Percentiles rank a stretch among this genome's conserved stretches.
These are phyloP conservation scores for Parotia lawesii DNA, from an alignment of 2,113 vertebrate genomes.

Conservation along the genomic window DNA sequence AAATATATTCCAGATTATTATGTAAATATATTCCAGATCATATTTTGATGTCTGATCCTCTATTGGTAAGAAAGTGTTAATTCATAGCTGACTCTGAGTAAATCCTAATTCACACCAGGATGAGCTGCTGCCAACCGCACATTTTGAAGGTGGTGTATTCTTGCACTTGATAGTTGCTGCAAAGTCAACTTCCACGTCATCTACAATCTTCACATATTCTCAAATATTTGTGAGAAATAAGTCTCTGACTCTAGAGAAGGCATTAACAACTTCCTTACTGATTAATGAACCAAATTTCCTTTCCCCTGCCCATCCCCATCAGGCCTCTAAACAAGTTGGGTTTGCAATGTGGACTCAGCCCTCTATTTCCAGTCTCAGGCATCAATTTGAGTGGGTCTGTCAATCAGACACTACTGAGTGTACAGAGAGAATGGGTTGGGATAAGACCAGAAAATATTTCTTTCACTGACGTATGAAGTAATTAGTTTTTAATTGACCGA, in stretches of 20 bases:
- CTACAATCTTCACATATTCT: background rate
- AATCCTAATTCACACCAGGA: background rate
- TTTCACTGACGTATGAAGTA: background rate
- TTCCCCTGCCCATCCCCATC: accelerated
- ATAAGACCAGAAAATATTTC: background rate
- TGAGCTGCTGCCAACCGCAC: background rate
- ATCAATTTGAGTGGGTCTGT: background rate
- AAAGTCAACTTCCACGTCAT: background rate
- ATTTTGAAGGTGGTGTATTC: background rate
- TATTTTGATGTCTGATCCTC: background rate
- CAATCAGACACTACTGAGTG: background rate
- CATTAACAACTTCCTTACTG: background rate
- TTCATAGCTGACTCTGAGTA: background rate
- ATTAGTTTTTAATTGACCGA: background rate
- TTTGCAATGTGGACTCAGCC: background rate
- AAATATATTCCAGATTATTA: background rate
- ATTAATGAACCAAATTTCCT: background rate
- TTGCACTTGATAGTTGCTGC: background rate
- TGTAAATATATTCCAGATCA: background rate
- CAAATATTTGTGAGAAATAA: background rate
- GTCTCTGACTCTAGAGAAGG: background rate
- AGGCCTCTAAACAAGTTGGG: background rate
- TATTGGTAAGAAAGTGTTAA: background rate
- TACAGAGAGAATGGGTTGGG: background rate
- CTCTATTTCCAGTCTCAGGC: background rate